These are phyloP conservation scores for Tethea ocularis DNA, from an alignment of 2,888 invertebrate genomes.

Conservation along the genomic window DNA sequence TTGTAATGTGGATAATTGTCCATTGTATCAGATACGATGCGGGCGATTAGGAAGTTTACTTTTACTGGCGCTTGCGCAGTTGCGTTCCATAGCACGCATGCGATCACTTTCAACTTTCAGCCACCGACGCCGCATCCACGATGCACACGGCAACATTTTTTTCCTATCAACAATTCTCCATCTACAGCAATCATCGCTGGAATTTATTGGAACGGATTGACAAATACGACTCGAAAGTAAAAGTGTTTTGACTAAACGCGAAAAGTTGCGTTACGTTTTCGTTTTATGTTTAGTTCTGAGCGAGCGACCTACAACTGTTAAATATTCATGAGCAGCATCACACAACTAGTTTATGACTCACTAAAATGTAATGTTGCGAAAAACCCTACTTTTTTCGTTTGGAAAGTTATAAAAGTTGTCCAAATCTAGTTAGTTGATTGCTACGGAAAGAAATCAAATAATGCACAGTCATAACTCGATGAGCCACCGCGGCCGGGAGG, in stretches of 20 bases:
- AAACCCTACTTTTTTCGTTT: conserved; percentile 20
- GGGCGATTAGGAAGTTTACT: conserved; percentile 77
- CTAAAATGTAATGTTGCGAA: conserved; percentile 21
- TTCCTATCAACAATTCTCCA: conserved; percentile 21
- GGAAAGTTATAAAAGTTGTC: conserved; percentile 25
- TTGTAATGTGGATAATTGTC: conserved; percentile 42
- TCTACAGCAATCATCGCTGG: conserved; percentile 34
- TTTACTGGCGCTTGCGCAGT: conserved; percentile 54
- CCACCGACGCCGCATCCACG: conserved; percentile 32
- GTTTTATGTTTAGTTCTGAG: background rate
- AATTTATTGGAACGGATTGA: conserved; percentile 38
- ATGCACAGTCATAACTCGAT: conserved; percentile 2
- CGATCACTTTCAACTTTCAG: conserved; percentile 79
- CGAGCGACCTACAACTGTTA: conserved; percentile 4
- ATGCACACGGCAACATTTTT: conserved; percentile 34
- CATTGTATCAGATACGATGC: conserved; percentile 48
- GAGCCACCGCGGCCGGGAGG: background rate
- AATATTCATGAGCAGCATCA: conserved; percentile 22
- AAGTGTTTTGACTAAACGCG: conserved; percentile 25
- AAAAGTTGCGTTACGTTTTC: background rate
- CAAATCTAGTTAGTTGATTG: conserved; percentile 57
- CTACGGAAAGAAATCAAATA: conserved; percentile 23
- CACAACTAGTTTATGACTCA: conserved; percentile 13
- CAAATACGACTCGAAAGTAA: conserved; percentile 35
- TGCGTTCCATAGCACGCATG: conserved; percentile 65